These are phyloP conservation scores for Holacanthella duospinosa DNA, from an alignment of 2,888 invertebrate species.

Conservation along the genomic window DNA sequence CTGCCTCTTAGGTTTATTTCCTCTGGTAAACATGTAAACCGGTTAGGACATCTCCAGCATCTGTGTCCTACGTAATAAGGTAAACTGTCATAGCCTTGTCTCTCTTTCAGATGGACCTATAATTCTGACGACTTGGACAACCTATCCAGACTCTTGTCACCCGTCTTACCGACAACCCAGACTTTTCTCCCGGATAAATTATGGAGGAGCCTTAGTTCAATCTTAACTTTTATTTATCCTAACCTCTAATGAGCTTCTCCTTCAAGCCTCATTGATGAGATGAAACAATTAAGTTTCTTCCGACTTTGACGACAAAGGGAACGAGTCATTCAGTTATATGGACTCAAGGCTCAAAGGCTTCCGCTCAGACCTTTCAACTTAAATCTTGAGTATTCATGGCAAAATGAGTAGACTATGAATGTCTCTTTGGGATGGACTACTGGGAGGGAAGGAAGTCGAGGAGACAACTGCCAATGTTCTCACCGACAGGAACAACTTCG, in stretches of 20 bases:
- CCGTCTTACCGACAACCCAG: too few species aligned
- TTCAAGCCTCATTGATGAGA: constrained; percentile 3
- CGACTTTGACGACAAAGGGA: not conserved
- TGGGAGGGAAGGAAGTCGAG: not conserved
- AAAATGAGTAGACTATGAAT: not conserved
- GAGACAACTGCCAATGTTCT: not conserved
- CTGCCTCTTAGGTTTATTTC: not conserved
- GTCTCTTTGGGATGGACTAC: too few species aligned
- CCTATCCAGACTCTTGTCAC: too few species aligned
- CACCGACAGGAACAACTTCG: too few species aligned
- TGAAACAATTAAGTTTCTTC: not conserved
- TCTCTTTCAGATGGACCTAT: not conserved
- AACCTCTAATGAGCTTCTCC: not conserved
- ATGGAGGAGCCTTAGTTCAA: not conserved
- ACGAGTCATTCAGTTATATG: not conserved
- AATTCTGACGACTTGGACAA: too few species aligned
- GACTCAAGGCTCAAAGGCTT: not conserved
- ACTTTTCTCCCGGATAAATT: not conserved
- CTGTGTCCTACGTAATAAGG: not conserved
- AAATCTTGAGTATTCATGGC: not conserved
- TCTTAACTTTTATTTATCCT: not conserved
- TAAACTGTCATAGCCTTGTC: not conserved
- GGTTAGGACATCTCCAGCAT: not conserved
- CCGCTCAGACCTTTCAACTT: not conserved
- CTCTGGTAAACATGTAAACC: constrained; percentile 4